Base-by-base conservation (phyloP, 1,140 invertebrate genomes). In the Camponotus vicinus region DNA sequence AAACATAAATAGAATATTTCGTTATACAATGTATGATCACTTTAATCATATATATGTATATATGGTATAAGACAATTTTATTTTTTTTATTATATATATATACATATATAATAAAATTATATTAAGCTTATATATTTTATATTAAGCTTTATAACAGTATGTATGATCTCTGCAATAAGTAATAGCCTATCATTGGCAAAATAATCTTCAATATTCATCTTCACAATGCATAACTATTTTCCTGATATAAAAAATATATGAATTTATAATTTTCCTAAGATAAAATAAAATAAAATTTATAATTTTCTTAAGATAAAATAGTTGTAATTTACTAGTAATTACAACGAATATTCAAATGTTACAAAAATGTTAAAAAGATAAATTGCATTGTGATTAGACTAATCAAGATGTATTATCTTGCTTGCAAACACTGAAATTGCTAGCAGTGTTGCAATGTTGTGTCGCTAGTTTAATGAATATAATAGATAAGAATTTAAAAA, bases 1-100 rank as follows among this genome's bases (percentile, higher is more conserved):
- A 86, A 52, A 85, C 55, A 82, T 9, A 82, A 86, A 87, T 52
- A 75, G 55, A 34, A 79, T 89, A 89, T 89, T 89, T 89, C 89
- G 71, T 49, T 52, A 70, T 42, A 52, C 63, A 61, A 52, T 52
- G 15, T 85, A 57, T 37, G 34, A 40, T 76, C 37, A 42, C 55
- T 32, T 61, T 2, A 37, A 73, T 55, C 4, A 32, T 18, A 64
- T 45, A 59, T 59, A 61, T 85, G 40, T 49, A 45, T 34, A 45
- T 34, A 52, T 70, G 3, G 13, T 64, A 15, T 49, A 15, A 45
- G 18, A 49, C 40, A 49, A 27, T 77, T 42, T 5, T 64, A 49
- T 49, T 64, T 32, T 57, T 69, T 78, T 49, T 49, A 49, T 78
- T 70, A 59, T 42, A 45, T 57, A 45, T 57, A 64, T 21, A 40